Evolutionary conservation across 1,140 invertebrate species (phyloP), one percentile per base, ranked within the genome.

Genomic region (Drosophila azteca): DNA sequence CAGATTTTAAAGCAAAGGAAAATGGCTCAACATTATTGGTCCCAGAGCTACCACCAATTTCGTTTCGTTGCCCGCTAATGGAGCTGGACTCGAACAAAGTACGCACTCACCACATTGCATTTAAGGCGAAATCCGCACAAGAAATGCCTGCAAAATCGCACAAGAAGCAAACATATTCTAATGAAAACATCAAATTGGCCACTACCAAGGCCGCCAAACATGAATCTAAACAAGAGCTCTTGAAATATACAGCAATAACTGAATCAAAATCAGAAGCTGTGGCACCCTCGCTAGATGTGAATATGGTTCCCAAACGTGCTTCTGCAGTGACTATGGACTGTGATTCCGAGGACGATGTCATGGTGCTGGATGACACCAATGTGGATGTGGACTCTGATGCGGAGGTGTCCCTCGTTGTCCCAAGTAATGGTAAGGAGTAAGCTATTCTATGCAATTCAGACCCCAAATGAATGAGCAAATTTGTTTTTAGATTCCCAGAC

Each of bases 341-440:
- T 0, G 83, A 82, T 17, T 76, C 83, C 1, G 78, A 87, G 1
- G 82, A 81, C n/a, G 84, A 88, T 15, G 50, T 88, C 6, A 79
- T 88, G 79, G 48, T 89, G 26, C 41, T 88, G 41, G 79, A 88
- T 41, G 82, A 87, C 17, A 80, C 68, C 1, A 68, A 65, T 43
- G 4, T 51, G 11, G 61, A 84, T 35, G 76, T 58, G 0, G 74
- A 74, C 24, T 58, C 68, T 0, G 72, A 81, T 62, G 79, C 78
- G 1, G 41, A 82, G 29, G 2, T 68, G 11, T 39, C 9, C 35
- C 35, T 5, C 24, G 60, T 80, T 6, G 51, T 45, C 6, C 24
- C 52, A 6, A 24, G 11, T 9, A 7, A 29, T 9, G 43, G 46
- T 52, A 31, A 31, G 54, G 1, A 6, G 35, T 52, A 45, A 31